Base-by-base conservation (phyloP, 2,888 invertebrate genomes). In the Ephialtes manifestator region DNA sequence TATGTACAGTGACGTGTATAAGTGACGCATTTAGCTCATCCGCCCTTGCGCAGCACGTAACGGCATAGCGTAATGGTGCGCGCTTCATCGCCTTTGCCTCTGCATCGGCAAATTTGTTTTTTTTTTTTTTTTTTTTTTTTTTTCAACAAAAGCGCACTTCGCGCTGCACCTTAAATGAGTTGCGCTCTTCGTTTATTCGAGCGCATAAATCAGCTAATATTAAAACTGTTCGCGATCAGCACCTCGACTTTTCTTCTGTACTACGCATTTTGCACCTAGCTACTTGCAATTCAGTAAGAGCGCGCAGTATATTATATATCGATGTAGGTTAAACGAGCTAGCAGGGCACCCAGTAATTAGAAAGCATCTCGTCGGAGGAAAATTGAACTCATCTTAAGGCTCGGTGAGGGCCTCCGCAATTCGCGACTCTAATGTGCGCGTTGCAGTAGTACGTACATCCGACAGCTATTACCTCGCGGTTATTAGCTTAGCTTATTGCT, bases 141-240 rank as follows among this genome's bases (percentile, higher is more conserved):
- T 60, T 43, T 46, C n/a, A 24, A 4, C 46, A 13, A 75, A 71
- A 48, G 35, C 35, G 24, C 46, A n/a, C 20, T n/a, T 20, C 31
- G 10, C 68, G 28, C 24, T 31, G 53, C 31, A 48, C 20, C 18
- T 28, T 46, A 4, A 24, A 60, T 20, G 65, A 39, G 58, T 71
- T 53, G 46, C 48, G 31, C 71, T 79, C 48, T 48, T 71, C 71
- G 51, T 58, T 63, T 63, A 71, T 24, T 65, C 76, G 53, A 39
- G 71, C 71, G 71, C 71, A 79, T 79, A 71, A 71, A 71, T 79
- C 70, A 79, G 71, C 70, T 20, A 51, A 71, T 71, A 79, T 79
- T 71, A 78, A 70, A 78, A 39, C 58, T 43, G 55, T 53, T 31
- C 74, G 31, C 46, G 58, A n/a, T 31, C 28, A 31, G 13, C 18